Evolutionary conservation across 1,140 invertebrate species (phyloP), one percentile per base, ranked within the genome.

Genomic region (Drosophila truncata): DNA sequence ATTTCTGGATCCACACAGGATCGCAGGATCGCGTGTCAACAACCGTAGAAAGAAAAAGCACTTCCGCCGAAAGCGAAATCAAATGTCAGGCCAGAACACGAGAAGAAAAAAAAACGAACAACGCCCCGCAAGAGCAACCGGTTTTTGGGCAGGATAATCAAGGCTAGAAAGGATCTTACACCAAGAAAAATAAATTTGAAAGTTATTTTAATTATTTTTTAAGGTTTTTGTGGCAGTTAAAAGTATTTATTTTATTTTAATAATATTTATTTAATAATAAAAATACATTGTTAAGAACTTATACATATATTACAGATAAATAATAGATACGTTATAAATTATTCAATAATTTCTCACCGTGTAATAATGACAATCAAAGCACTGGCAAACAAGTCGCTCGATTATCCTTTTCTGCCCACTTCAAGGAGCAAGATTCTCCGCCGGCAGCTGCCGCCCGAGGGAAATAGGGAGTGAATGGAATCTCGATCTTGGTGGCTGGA

Each of bases 11-110:
- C 76, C 25, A 29, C n/a, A 23, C 23, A 47, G 23, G 44, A 37
- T 37, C 16, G 54, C 52, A 80, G 82, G 82, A 87, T 87, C 86
- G 82, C 87, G 87, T 91, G 82, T 91, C 87, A 91, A 91, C 82
- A 86, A 86, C 87, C 86, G 78, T 83, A 73, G 67, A 84, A 81
- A 82, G 86, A 86, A 90, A 91, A 86, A 91, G 88, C 87, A 75
- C 80, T 91, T 91, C 86, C 86, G 67, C 80, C 79, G 87, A 91
- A 91, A 91, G 79, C 86, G 86, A 91, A 91, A 88, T 88, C 85
- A 88, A 88, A 88, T 88, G 85, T 88, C 85, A 90, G 84, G 39
- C 62, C 42, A 59, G 55, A 55, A 37, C 27, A 23, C 44, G 44
- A 67, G 47, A 64, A 27, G 44, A 67, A 57, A 64, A 27, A 49